Evolutionary conservation across 2,888 invertebrate genomes (phyloP), one percentile per base, ranked within the genome.

Genomic region (Phortica magna): DNA sequence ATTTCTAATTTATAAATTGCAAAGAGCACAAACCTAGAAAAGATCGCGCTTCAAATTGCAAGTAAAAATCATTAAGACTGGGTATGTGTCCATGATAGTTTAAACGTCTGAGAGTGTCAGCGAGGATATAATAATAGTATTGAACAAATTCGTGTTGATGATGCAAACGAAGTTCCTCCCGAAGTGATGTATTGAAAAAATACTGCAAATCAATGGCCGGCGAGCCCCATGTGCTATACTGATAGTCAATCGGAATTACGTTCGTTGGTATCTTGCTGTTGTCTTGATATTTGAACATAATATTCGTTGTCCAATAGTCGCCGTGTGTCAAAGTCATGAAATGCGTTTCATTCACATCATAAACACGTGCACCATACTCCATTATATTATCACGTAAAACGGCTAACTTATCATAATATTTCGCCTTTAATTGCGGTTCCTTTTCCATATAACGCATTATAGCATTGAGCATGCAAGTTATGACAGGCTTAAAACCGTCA

Each of bases 291-390:
- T 80, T 82, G 12, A 87, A 90, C 90, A 90, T 89, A 0, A 87
- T 78, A 53, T 90, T 90, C 31, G 88, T 87, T 0, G 82, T 83
- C 90, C 90, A 90, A 12, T 88, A 84, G 73, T 90, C 90, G 4
- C 90, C 89, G 73, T 90, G 90, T 19, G 82, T 76, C 4, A 90
- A 55, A 0, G 83, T 85, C 73, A 85, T 83, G 0, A 89, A 80
- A 42, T 88, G 84, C 1, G 79, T 80, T 0, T 81, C 67, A 10
- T 77, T 75, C 6, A 81, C 7, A 6, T 79, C 77, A 61, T 83
- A 83, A 0, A 80, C 81, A 14, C 81, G 77, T 4, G 85, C 86
- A 10, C 87, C 81, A 55, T 87, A 88, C 48, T 90, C 89, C 89
- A 91, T 89, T 3, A 90, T 67, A 42, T 79, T 76, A 0, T 83